Base-by-base conservation (phyloP, 2,113 vertebrate genomes). In the Nyctereutes procyonoides region DNA sequence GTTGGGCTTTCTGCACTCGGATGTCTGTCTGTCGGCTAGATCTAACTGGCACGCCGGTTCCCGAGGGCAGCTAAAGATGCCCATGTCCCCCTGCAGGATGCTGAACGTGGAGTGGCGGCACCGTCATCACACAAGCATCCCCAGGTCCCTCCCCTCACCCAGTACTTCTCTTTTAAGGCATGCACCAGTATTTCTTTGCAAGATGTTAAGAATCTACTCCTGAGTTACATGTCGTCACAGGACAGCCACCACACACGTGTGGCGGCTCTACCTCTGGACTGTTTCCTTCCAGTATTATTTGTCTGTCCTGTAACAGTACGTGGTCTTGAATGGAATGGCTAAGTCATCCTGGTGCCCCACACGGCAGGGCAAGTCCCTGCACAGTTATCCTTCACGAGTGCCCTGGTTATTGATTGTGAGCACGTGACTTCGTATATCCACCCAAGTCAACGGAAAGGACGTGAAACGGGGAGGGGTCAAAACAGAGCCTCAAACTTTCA, bases 211-310 rank as follows among this genome's bases (percentile, higher is more conserved):
- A 35, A 10, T 19, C n/a, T 24, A 60, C 3, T 22, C 58, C 16
- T 6, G 7, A 7, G 32, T 77, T 14, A 15, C 1, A 8, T 1
- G 2, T 0, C 0, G 53, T 5, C 6, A 15, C 0, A 4, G 0
- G 30, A 4, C n/a, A 26, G 48, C 51, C 24, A 12, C 60, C 26
- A 24, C 0, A 11, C 0, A 7, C 0, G 15, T 1, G 51, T 6
- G 17, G 38, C 1, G 53, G 53, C 24, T 32, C 35, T 7, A 1
- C 0, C 0, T 26, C 35, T 1, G 2, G 2, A 30, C 20, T 22
- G 1, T 5, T 35, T 26, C 22, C 9, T 30, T 20, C 51, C 0
- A 2, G 12, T 3, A 11, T 20, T 28, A 67, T 20, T 3, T 26
- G 56, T 26, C 24, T 30, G 32, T 16, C 26, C 28, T 26, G 43